Evolutionary conservation across 1,140 invertebrate species (phyloP).

Genomic region (Penaeus vannamei): DNA sequence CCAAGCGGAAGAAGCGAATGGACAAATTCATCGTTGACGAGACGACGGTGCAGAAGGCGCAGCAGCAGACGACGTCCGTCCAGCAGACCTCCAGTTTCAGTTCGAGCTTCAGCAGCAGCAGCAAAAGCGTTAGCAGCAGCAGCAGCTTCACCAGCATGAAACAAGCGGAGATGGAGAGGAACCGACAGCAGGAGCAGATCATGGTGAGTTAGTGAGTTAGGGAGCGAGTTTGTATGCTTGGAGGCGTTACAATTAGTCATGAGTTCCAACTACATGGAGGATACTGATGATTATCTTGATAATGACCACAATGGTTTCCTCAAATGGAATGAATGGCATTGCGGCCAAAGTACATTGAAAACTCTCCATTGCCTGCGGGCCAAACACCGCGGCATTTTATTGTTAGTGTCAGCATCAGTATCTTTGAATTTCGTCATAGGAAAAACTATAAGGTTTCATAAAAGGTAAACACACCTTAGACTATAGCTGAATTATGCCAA

Average conservation of each 20-base stretch:
- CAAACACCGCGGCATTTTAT: too few species aligned
- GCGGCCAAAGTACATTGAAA: too few species aligned
- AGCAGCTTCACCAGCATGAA: constrained; percentile 68
- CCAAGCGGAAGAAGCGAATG: constrained; percentile 86
- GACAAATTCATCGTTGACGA: constrained; percentile 91
- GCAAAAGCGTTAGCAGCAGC: constrained; percentile 60
- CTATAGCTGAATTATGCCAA: too few species aligned
- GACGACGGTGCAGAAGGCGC: constrained; percentile 74
- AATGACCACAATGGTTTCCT: too few species aligned
- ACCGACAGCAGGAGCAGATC: constrained; percentile 62
- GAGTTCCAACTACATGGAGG: background rate
- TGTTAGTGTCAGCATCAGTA: too few species aligned
- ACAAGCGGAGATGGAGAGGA: constrained; percentile 53
- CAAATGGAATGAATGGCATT: too few species aligned
- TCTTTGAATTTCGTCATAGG: too few species aligned
- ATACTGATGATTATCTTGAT: background rate
- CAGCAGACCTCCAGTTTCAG: constrained; percentile 70
- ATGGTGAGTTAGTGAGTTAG: constrained; percentile 49
- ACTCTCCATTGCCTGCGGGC: too few species aligned
- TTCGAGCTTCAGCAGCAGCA: constrained; percentile 26
- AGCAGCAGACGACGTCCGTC: constrained; percentile 63
- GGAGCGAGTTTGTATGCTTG: constrained; percentile 32
- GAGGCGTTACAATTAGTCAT: background rate
- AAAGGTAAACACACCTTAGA: too few species aligned
- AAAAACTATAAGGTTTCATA: too few species aligned